Conservation (phyloP, 2,113 vertebrate species). For the Carassius gibelio region DNA sequence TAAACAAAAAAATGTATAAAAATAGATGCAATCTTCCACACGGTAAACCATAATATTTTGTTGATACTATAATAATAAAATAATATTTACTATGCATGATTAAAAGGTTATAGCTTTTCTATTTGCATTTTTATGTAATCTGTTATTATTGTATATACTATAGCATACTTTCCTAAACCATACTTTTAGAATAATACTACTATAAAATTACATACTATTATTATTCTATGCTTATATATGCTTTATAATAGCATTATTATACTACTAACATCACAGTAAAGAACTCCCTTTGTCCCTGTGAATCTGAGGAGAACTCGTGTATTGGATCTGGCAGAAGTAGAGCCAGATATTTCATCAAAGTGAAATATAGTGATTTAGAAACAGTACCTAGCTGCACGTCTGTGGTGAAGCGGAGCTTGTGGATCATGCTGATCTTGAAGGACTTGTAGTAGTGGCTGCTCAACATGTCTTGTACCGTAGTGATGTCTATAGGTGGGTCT, state of each 20-base stretch:
- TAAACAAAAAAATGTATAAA: too few relatives aligned
- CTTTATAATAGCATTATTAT: not conserved
- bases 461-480: conserved; percentile 95
- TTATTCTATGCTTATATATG: not conserved
- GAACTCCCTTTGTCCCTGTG: not conserved
- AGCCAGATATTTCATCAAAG: not conserved
- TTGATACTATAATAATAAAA: too few relatives aligned
- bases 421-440: conserved; percentile 99
- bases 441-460: conserved; percentile 90
- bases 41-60: too few relatives aligned
- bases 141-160: too few relatives aligned
- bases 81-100: too few relatives aligned
- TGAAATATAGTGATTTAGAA: not conserved
- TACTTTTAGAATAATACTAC: not conserved
- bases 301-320: not conserved
- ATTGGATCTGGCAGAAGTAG: not conserved
- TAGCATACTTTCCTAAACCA: too few relatives aligned
- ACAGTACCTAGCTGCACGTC: conserved; percentile 94
- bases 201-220: too few relatives aligned
- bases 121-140: too few relatives aligned
- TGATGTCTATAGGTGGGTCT: conserved; percentile 94
- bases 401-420: conserved; percentile 86
- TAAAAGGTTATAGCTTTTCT: too few relatives aligned
- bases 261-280: not conserved
- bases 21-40: too few relatives aligned